A percentile compares a stretch with the other conserved stretches of the same genome.
These are phyloP conservation scores for Orthosia gothica DNA, from an alignment of 2,888 invertebrate species.

Conservation along the genomic window DNA sequence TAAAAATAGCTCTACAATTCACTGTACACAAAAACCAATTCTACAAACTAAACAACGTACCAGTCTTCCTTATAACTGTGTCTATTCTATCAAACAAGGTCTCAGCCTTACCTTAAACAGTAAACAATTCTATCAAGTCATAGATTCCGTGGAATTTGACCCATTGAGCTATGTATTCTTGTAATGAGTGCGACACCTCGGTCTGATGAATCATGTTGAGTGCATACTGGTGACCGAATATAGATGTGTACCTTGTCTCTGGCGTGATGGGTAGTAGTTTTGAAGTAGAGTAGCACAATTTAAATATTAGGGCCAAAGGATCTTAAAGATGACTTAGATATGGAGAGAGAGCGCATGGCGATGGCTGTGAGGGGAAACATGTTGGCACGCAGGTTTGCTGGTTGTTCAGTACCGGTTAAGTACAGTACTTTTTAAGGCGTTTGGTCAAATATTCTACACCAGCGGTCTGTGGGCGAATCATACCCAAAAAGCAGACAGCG, in stretches of 20 bases:
- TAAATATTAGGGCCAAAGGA: too few species aligned
- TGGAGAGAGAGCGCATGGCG: too few species aligned
- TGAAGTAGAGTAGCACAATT: too few species aligned
- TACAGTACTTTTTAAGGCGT: too few species aligned
- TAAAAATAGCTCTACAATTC: constrained; percentile 11
- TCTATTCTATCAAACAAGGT: background rate
- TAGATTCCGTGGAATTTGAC: constrained; percentile 34
- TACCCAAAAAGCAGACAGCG: too few species aligned
- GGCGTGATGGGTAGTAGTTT: background rate
- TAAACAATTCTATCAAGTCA: constrained; percentile 20
- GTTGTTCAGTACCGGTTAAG: too few species aligned
- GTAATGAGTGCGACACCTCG: constrained; percentile 38
- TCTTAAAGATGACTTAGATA: too few species aligned
- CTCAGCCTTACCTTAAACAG: constrained; percentile 19
- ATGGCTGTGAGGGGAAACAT: too few species aligned
- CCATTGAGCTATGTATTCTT: constrained; percentile 20
- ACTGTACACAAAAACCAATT: background rate
- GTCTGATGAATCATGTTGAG: constrained; percentile 40
- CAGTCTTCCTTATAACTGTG: constrained; percentile 17
- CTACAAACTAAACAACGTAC: constrained; percentile 13
- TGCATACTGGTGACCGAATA: constrained; percentile 45
- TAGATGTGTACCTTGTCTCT: constrained; percentile 24
- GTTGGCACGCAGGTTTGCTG: too few species aligned
- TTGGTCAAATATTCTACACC: too few species aligned
- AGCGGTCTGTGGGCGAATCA: too few species aligned